Conservation (phyloP, 2,888 invertebrate genomes). For the Aporophyla lueneburgensis region DNA sequence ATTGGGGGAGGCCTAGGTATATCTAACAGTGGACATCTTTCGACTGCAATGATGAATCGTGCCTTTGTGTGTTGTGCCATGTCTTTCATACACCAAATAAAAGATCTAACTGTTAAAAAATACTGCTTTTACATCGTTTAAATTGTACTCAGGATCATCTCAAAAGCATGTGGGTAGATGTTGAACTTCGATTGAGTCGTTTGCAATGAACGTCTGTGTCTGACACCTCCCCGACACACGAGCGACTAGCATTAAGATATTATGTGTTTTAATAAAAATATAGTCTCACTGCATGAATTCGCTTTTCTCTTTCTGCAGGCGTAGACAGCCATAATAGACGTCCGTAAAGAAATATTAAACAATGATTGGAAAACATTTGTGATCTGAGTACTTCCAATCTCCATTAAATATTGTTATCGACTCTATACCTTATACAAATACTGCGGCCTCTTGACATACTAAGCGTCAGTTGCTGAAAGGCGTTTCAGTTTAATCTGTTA, state of each 20-base stretch:
- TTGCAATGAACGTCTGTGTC: neutral
- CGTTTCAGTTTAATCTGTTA: too few species aligned
- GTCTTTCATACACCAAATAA: neutral
- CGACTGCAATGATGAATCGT: too few species aligned
- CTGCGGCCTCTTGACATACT: slow-evolving; percentile 38
- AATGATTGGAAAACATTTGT: neutral
- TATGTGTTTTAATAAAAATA: neutral
- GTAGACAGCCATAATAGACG: neutral
- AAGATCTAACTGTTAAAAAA: neutral
- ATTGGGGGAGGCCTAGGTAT: too few species aligned
- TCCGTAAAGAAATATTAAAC: neutral
- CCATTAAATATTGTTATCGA: slow-evolving; percentile 7
- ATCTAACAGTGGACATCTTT: too few species aligned
- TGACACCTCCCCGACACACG: neutral
- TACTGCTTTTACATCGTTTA: too few species aligned
- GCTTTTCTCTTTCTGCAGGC: neutral
- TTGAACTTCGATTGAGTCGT: neutral
- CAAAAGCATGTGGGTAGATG: neutral
- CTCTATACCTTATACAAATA: neutral
- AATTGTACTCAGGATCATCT: too few species aligned
- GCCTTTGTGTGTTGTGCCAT: neutral
- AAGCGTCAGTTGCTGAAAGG: slow-evolving; percentile 8
- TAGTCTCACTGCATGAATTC: neutral
- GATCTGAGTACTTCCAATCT: neutral
- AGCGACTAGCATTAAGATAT: neutral